Percentiles rank a stretch among this genome's conserved stretches.
Evolutionary conservation across 2,797 vertebrate genomes (phyloP).

Genomic region (Syngnathus acus): DNA sequence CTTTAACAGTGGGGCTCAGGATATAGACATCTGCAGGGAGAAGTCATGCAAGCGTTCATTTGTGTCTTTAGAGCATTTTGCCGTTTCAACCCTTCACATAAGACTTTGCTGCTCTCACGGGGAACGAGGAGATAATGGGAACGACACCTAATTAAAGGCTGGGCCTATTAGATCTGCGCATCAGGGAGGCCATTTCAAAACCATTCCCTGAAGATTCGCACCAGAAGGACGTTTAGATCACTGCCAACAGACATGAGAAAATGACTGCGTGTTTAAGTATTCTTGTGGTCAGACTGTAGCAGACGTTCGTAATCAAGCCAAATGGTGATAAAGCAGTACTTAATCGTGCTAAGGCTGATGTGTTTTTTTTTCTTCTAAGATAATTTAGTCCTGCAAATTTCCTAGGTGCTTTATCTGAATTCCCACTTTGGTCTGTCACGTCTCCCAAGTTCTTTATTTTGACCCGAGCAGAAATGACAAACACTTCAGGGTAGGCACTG

Average conservation of each 20-base stretch:
- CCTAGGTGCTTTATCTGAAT: not conserved
- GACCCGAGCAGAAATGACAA: slow-evolving; percentile 7
- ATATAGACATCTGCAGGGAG: slow-evolving; percentile 2
- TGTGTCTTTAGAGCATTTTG: slow-evolving; percentile 29
- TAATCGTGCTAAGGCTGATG: not conserved
- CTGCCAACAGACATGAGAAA: slow-evolving; percentile 21
- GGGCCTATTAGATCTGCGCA: slow-evolving; percentile 55
- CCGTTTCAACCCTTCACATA: slow-evolving; percentile 24
- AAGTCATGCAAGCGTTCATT: slow-evolving; percentile 26
- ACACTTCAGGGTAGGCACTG: slow-evolving; percentile 47
- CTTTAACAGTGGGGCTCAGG: not conserved
- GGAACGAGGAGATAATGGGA: slow-evolving; percentile 54
- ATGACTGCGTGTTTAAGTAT: not conserved
- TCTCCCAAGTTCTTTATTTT: not conserved
- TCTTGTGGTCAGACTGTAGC: not conserved
- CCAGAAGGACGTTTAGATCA: slow-evolving; percentile 50
- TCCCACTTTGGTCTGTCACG: not conserved
- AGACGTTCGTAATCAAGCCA: not conserved
- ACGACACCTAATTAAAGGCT: slow-evolving; percentile 58
- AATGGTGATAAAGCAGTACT: not conserved
- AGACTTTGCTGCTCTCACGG: slow-evolving; percentile 34
- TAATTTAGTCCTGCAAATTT: not conserved
- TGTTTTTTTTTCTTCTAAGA: not conserved
- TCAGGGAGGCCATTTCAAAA: slow-evolving; percentile 59
- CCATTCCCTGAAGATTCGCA: slow-evolving; percentile 48